A percentile compares a stretch with the other conserved stretches of the same genome.
Evolutionary conservation across 2,888 invertebrate genomes (phyloP).

Genomic region (Hyposoter didymator): DNA sequence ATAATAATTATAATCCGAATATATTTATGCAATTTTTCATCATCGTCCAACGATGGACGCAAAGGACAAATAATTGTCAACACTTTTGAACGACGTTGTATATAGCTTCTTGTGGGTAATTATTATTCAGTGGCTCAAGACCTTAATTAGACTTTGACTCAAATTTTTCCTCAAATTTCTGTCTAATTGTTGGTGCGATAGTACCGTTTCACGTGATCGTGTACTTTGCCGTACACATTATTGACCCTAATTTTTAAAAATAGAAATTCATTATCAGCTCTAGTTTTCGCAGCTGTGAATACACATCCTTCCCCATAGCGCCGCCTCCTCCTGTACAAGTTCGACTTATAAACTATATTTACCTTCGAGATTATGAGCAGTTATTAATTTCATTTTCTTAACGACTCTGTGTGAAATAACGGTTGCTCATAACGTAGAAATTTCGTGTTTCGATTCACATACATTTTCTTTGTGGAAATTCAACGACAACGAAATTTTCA

Average conservation of each 20-base stretch:
- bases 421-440: not conserved
- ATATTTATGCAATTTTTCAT: not conserved
- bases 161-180: not conserved
- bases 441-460: not conserved
- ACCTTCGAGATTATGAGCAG: not conserved
- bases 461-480: not conserved
- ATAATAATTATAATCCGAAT: not conserved
- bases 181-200: not conserved
- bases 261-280: not conserved
- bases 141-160: not conserved
- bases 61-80: not conserved
- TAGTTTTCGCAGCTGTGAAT: slow-evolving; percentile 13
- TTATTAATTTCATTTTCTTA: not conserved
- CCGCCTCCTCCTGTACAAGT: not conserved
- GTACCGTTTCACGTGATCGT: not conserved
- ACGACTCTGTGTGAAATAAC: not conserved
- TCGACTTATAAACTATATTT: too few species aligned
- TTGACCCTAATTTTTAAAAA: not conserved
- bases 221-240: not conserved
- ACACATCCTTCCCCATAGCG: not conserved
- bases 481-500: not conserved
- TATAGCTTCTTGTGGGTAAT: too few species aligned
- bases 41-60: not conserved
- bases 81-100: not conserved
- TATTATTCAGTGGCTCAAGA: not conserved